Evolutionary conservation across 2,797 vertebrate species (phyloP).

Genomic region (Acanthurus leucopareius): DNA sequence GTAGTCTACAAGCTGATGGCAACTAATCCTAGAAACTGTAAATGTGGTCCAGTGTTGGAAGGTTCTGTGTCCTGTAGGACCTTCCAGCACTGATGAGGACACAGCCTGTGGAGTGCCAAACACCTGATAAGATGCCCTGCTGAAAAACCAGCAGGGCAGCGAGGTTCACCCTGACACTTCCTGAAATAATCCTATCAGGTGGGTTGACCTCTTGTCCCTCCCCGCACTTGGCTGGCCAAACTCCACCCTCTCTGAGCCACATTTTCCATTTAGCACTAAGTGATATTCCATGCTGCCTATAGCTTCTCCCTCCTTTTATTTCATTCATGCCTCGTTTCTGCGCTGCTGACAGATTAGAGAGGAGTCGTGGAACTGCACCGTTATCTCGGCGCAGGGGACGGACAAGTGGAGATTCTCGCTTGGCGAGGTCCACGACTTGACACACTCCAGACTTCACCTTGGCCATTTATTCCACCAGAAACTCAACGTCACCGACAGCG

Average conservation of each 20-base stretch:
- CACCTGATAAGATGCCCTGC: constrained; percentile 16
- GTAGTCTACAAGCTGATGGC: constrained; percentile 22
- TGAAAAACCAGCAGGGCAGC: constrained; percentile 9
- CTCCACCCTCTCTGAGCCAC: constrained; percentile 66
- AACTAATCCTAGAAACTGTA: constrained; percentile 47
- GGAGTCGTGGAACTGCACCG: constrained; percentile 57
- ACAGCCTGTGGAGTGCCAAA: not conserved
- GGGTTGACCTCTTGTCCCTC: constrained; percentile 65
- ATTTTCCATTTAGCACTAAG: constrained; percentile 83
- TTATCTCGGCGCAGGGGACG: constrained; percentile 75
- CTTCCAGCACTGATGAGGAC: constrained; percentile 33
- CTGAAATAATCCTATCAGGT: constrained; percentile 66
- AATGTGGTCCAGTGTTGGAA: constrained; percentile 30
- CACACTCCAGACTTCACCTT: constrained; percentile 81
- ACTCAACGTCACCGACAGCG: constrained; percentile 65
- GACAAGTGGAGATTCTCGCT: constrained; percentile 76
- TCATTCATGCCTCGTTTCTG: constrained; percentile 50
- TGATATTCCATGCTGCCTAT: constrained; percentile 78
- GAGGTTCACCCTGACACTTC: constrained; percentile 38
- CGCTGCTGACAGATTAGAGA: constrained; percentile 75
- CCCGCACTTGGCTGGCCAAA: constrained; percentile 56
- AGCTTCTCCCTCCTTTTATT: constrained; percentile 51
- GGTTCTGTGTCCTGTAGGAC: constrained; percentile 17
- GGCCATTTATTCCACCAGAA: constrained; percentile 70
- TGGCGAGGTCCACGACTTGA: constrained; percentile 68